Conservation (phyloP, 2,113 vertebrate species). For the Oryzias celebensis region DNA sequence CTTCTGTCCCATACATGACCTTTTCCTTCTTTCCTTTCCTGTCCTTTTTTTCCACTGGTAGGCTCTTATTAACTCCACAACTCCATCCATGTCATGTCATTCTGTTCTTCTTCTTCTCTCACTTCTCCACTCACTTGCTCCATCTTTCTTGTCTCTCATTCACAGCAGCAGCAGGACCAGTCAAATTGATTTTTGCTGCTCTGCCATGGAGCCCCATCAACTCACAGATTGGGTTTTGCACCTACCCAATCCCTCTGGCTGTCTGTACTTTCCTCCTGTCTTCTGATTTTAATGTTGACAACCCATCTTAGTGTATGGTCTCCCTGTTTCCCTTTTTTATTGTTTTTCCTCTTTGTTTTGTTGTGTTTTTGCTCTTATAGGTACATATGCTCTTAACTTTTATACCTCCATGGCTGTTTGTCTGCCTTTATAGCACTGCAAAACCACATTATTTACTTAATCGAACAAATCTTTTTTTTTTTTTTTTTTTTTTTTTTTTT, state of each 20-base stretch:
- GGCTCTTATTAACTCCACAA: constrained; percentile 44
- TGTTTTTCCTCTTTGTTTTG: constrained; percentile 2
- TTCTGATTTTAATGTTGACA: constrained; percentile 25
- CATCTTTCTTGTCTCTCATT: constrained; percentile 60
- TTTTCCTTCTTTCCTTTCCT: constrained; percentile 28
- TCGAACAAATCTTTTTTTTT: too few relatives aligned
- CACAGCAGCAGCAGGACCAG: constrained; percentile 62
- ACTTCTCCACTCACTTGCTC: constrained; percentile 43
- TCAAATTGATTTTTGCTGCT: constrained; percentile 74
- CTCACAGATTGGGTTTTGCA: constrained; percentile 67
- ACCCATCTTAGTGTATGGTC: constrained; percentile 8
- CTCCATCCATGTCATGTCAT: constrained; percentile 50
- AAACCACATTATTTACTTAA: too few relatives aligned
- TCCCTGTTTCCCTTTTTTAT: constrained; percentile 18
- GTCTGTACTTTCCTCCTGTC: constrained; percentile 37
- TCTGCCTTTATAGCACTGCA: background rate
- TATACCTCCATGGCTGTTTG: constrained; percentile 21
- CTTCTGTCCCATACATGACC: constrained; percentile 53
- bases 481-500: too few relatives aligned
- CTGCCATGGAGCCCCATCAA: constrained; percentile 71
- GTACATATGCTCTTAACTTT: constrained; percentile 1
- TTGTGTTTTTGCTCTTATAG: constrained; percentile 2
- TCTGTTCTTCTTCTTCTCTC: constrained; percentile 41
- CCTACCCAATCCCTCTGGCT: constrained; percentile 56
- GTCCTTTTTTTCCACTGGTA: constrained; percentile 36